These are phyloP conservation scores for Clarias gariepinus DNA, from an alignment of 2,113 vertebrate genomes.

Conservation along the genomic window DNA sequence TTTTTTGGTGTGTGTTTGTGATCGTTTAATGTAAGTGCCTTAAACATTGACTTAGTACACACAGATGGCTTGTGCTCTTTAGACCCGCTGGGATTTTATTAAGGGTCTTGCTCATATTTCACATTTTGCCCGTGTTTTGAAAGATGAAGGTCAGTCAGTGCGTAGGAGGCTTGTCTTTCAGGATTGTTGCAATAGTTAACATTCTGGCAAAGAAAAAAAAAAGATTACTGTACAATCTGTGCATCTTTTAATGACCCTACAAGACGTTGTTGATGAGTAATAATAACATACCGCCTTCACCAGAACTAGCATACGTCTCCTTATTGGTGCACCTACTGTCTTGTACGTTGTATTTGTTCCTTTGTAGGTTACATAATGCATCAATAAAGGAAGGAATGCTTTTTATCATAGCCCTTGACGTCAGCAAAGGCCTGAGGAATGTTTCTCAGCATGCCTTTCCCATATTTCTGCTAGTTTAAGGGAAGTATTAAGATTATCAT, in stretches of 20 bases:
- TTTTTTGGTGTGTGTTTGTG: not conserved
- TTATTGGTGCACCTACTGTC: not conserved
- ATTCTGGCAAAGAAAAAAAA: slow-evolving; percentile 27
- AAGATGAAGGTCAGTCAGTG: slow-evolving; percentile 21
- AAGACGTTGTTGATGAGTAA: not conserved
- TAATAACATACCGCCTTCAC: not conserved
- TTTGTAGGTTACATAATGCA: slow-evolving; percentile 6
- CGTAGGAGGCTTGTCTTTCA: not conserved
- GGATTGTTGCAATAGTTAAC: slow-evolving; percentile 46
- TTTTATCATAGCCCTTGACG: slow-evolving; percentile 46
- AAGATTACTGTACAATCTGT: not conserved
- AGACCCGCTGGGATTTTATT: not conserved
- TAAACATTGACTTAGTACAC: not conserved
- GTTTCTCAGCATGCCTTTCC: slow-evolving; percentile 37
- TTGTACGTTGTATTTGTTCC: not conserved
- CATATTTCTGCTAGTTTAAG: slow-evolving; percentile 9
- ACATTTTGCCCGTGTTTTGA: slow-evolving; percentile 20
- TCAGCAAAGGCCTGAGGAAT: slow-evolving; percentile 46
- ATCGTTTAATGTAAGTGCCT: not conserved
- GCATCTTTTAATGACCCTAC: not conserved
- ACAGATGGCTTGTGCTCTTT: not conserved
- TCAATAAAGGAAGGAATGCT: slow-evolving; percentile 40
- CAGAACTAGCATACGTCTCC: not conserved
- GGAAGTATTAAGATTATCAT: not conserved
- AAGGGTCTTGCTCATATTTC: slow-evolving; percentile 17